phyloP scores from a whole-genome alignment of 2,797 vertebrate genomes.

The Paramormyrops hopkinsi region DNA sequence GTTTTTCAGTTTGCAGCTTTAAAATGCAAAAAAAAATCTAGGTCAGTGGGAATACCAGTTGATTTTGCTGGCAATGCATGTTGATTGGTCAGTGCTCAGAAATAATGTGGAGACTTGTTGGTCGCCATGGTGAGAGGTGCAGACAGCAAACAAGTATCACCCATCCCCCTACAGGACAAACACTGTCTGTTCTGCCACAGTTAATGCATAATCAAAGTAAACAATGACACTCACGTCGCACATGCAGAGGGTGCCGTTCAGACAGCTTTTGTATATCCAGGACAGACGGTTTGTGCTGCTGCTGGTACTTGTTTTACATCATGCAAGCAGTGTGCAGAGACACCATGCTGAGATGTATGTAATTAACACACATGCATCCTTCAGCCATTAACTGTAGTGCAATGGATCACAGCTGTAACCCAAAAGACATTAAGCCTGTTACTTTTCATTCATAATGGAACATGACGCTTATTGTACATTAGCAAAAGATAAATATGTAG shows the following conservation, averaged over 20 bases:
- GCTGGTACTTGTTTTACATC: neutral
- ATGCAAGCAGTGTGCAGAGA: neutral
- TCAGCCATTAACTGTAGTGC: neutral
- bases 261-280: neutral
- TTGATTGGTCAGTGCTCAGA: neutral
- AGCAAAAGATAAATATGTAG: neutral
- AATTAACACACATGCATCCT: neutral
- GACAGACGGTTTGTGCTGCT: neutral
- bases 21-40: neutral
- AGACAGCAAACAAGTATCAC: neutral
- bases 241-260: neutral
- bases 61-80: neutral
- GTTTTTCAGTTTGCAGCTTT: neutral
- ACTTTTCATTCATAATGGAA: neutral
- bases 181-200: neutral
- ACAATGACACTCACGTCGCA: neutral
- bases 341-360: neutral
- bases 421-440: neutral
- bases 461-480: neutral
- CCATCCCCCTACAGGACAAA: neutral
- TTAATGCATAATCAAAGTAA: neutral
- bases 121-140: neutral
- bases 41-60: neutral
- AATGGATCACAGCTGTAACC: neutral
- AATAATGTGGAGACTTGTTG: neutral